Percentiles rank a stretch among this genome's conserved stretches.
phyloP scores from a whole-genome alignment of 2,797 vertebrate genomes.

The Hypotaenidia okinawae region DNA sequence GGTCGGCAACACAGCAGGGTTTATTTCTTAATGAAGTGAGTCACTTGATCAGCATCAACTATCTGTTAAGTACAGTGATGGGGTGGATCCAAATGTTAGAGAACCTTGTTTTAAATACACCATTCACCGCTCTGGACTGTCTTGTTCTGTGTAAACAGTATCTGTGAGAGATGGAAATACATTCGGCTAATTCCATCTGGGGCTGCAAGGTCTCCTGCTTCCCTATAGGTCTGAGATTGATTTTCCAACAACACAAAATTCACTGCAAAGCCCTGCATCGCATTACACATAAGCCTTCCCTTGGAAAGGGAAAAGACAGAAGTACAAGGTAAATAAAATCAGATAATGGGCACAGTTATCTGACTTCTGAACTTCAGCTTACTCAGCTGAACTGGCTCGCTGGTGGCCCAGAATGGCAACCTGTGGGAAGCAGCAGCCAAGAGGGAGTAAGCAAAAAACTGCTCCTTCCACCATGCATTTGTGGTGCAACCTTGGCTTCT shows the following conservation, averaged over 20 bases:
- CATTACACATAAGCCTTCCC: not conserved
- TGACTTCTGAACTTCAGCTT: not conserved
- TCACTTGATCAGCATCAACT: slow-evolving; percentile 26
- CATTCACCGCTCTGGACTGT: not conserved
- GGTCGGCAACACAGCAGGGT: not conserved
- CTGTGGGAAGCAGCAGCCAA: not conserved
- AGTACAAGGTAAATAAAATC: not conserved
- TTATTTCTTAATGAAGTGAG: slow-evolving; percentile 56
- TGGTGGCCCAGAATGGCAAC: not conserved
- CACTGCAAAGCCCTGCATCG: not conserved
- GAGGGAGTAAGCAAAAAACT: not conserved
- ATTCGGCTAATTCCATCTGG: not conserved
- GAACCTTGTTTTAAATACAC: not conserved
- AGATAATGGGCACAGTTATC: not conserved
- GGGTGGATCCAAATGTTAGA: slow-evolving; percentile 24
- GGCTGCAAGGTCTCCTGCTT: not conserved
- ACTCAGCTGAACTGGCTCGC: not conserved
- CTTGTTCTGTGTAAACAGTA: not conserved
- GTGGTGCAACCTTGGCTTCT: not conserved
- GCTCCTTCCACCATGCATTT: not conserved
- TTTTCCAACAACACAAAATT: not conserved
- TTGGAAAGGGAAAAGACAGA: not conserved
- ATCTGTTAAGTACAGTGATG: not conserved
- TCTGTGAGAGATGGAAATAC: not conserved
- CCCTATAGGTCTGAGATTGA: not conserved